Percentiles rank a stretch among this genome's conserved stretches.
Evolutionary conservation across 2,888 invertebrate genomes (phyloP).

Genomic region (Paralinhomoeus sp.): DNA sequence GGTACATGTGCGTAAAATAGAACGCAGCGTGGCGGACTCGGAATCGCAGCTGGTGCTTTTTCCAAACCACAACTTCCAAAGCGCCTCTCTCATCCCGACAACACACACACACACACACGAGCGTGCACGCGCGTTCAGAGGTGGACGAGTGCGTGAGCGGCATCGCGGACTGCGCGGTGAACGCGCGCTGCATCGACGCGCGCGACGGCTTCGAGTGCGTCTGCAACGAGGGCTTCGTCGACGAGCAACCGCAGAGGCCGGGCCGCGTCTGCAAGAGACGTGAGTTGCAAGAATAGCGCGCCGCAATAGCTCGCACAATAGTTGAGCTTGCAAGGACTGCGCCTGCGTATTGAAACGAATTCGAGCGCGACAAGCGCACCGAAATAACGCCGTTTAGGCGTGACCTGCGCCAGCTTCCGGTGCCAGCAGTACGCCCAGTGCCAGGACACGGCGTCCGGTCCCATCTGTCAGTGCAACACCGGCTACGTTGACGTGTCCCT

Average conservation of each 20-base stretch:
- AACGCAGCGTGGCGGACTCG: too few species aligned
- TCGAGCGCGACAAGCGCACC: too few species aligned
- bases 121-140: constrained; percentile 3
- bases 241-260: constrained; percentile 6
- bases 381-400: constrained; percentile 8
- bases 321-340: too few species aligned
- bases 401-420: constrained; percentile 16
- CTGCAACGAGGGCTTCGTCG: constrained; percentile 10
- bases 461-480: constrained; percentile 17
- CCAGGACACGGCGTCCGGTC: constrained; percentile 15
- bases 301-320: too few species aligned
- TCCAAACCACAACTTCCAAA: too few species aligned
- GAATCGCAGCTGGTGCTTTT: too few species aligned
- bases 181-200: constrained; percentile 1
- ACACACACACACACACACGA: too few species aligned
- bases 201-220: constrained; percentile 1
- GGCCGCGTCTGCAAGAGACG: constrained; percentile 5
- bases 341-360: too few species aligned
- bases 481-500: constrained; percentile 9
- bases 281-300: too few species aligned
- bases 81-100: too few species aligned
- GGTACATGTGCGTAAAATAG: too few species aligned
- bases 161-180: background rate
- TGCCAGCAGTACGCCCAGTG: constrained; percentile 24
- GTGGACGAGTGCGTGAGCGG: constrained; percentile 1